Conservation (phyloP, 30 jellyfish, hydroid and myxozoan species). For the Aurelia aurita complex sp. Pacific region DNA sequence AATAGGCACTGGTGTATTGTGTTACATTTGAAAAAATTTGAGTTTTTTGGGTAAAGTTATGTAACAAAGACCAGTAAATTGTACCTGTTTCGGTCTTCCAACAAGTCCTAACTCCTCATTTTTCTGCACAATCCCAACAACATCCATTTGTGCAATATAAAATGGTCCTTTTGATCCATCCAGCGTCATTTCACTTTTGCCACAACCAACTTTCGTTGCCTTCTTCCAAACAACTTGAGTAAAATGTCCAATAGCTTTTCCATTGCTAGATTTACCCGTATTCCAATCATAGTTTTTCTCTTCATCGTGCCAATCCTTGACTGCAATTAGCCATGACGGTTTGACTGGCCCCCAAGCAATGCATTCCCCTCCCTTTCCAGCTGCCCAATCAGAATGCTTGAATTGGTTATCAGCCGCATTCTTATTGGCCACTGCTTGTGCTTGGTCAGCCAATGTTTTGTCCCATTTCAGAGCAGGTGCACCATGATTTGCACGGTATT, state of each 20-base stretch:
- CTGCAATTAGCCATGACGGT: constrained; percentile 66
- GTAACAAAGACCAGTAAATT: neutral
- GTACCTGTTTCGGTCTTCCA: constrained; percentile 66
- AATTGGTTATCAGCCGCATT: constrained; percentile 47
- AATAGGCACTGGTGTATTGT: too few relatives aligned
- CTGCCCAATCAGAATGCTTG: constrained; percentile 83
- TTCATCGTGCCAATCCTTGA: constrained; percentile 79
- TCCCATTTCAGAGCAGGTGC: constrained; percentile 81
- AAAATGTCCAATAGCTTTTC: constrained; percentile 69
- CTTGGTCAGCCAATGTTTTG: constrained; percentile 67
- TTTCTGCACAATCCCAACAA: constrained; percentile 51
- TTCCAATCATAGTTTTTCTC: constrained; percentile 63
- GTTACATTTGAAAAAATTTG: too few relatives aligned
- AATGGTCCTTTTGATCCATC: constrained; percentile 68
- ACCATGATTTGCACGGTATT: constrained; percentile 73
- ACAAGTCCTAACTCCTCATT: constrained; percentile 55
- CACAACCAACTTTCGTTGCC: too few relatives aligned
- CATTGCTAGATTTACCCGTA: constrained; percentile 62
- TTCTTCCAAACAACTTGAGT: constrained; percentile 81
- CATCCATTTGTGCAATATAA: constrained; percentile 76
- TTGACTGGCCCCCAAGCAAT: constrained; percentile 74
- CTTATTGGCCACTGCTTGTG: constrained; percentile 67
- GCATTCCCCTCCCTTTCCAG: constrained; percentile 78
- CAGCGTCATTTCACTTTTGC: constrained; percentile 56
- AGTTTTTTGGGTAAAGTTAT: too few relatives aligned